Evolutionary conservation across 1,140 invertebrate genomes (phyloP).

Genomic region (Catajapyx aquilonaris): DNA sequence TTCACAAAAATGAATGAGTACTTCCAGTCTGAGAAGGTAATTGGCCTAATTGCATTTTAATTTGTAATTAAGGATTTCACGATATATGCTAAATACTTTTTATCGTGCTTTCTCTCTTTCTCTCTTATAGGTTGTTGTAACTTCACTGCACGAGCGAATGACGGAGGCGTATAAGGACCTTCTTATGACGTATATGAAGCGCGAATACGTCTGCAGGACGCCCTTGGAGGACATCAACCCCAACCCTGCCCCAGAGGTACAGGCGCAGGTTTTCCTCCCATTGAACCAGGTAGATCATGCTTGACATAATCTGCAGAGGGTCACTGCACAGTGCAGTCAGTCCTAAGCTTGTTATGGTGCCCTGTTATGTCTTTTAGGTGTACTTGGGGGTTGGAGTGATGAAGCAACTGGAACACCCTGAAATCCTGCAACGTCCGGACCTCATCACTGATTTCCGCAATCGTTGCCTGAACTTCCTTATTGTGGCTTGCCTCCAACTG

Average conservation of each 20-base stretch:
- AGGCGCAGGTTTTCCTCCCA: background rate
- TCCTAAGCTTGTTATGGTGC: background rate
- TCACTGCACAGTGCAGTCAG: too few species aligned
- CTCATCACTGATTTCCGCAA: background rate
- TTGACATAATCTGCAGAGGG: background rate
- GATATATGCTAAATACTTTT: too few species aligned
- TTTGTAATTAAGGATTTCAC: too few species aligned
- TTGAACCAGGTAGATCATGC: background rate
- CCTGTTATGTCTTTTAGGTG: background rate
- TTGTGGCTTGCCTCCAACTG: background rate
- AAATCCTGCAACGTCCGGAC: background rate
- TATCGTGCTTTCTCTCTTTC: too few species aligned
- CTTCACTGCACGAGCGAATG: background rate
- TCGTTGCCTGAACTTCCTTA: too few species aligned
- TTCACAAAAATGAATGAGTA: background rate
- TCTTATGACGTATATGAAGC: background rate
- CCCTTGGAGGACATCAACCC: too few species aligned
- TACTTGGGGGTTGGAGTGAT: constrained; percentile 1
- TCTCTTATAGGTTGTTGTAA: too few species aligned
- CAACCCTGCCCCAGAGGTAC: constrained; percentile 1
- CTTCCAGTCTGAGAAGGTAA: background rate
- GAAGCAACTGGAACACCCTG: background rate
- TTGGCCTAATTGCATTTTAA: too few species aligned
- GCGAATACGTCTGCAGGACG: background rate
- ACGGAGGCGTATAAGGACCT: background rate